Conservation (phyloP, 2,113 vertebrate species). For the Hypocryptadius cinnamomeus region DNA sequence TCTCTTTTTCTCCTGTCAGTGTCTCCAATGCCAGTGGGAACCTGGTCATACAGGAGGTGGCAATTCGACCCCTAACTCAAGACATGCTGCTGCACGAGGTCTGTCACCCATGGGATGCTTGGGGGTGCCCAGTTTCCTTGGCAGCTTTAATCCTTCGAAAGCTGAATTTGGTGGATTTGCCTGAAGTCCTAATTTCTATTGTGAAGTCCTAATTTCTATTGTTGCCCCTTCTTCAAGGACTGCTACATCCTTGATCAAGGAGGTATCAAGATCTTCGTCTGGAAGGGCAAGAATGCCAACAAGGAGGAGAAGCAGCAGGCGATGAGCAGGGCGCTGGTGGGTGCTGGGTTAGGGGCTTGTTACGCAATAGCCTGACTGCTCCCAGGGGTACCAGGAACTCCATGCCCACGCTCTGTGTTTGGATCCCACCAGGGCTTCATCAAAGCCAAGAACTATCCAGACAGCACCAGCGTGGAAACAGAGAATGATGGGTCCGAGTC, state of each 20-base stretch:
- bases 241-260: constrained; percentile 86
- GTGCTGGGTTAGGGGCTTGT: background rate
- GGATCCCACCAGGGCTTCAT: constrained; percentile 73
- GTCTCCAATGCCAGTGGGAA: constrained; percentile 73
- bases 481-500: constrained; percentile 83
- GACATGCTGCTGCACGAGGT: constrained; percentile 78
- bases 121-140: background rate
- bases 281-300: constrained; percentile 79
- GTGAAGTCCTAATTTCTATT: background rate
- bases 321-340: constrained; percentile 71
- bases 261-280: constrained; percentile 78
- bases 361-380: background rate
- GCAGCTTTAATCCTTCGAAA: background rate
- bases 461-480: constrained; percentile 71
- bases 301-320: constrained; percentile 72
- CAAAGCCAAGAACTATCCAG: constrained; percentile 81
- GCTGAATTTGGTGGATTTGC: background rate
- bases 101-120: background rate
- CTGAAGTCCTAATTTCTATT: background rate
- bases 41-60: constrained; percentile 80
- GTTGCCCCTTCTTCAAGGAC: constrained; percentile 62
- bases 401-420: rapidly evolving
- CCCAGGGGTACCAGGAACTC: background rate
- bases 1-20: constrained; percentile 33
- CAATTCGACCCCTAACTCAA: constrained; percentile 74